Evolutionary conservation across 2,797 vertebrate species (phyloP), one percentile per base, ranked within the genome.

Genomic region (Dallia pectoralis): DNA sequence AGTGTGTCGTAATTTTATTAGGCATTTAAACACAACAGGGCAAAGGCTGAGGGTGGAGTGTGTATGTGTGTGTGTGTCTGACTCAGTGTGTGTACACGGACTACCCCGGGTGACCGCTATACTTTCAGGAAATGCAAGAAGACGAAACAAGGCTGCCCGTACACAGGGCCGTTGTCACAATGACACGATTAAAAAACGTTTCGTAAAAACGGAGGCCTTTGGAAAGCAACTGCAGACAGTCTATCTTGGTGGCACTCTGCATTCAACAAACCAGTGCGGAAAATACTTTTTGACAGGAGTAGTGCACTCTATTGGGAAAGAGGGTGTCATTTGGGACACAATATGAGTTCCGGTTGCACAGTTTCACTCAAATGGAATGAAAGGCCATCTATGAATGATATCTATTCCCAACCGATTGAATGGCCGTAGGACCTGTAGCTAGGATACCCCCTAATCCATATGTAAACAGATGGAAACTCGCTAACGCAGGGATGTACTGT

Each of bases 231-330:
- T 74, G 84, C 70, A 29, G 68, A 80, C 8, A 8, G 74, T 86
- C 86, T 83, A 89, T 91, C 87, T 85, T 44, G 73, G 77, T 77
- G 14, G 2, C 74, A 66, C 14, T 53, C 73, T 73, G 71, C 79
- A 91, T 89, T 89, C 87, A 91, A 91, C 91, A 80, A 75, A 63
- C 82, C 70, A 27, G 78, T 2, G 85, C n/a, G n/a, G n/a, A n/a
- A n/a, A n/a, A 4, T 51, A 51, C 49, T 19, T 51, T 51, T 51
- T n/a, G n/a, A 47, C 0, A 1, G 5, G 49, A 19, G 51, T 8
- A n/a, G 51, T 53, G 51, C 12, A 53, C 51, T 53, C 19, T n/a
- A 8, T 53, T n/a, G 51, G 51, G 51, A 9, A 53, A 53, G 6
- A 22, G 51, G 51, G 51, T 19, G 4, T 6, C 51, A 53, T 53